These are phyloP conservation scores for Lamprologus lemairii DNA, from an alignment of 2,113 vertebrate species.

Conservation along the genomic window DNA sequence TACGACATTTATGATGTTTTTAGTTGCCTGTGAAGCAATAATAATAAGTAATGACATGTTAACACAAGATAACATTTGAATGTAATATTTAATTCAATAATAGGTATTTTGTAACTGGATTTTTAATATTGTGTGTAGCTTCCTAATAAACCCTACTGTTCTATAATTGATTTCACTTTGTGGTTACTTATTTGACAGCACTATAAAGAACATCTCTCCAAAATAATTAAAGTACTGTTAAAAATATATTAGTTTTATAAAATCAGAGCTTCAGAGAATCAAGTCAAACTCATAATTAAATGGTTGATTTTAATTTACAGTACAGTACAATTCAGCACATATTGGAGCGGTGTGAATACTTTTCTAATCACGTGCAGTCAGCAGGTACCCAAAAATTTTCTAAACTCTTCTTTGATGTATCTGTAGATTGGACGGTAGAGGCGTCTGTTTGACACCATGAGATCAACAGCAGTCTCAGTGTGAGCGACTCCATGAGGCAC, in stretches of 20 bases:
- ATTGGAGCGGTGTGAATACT: neutral
- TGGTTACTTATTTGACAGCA: neutral
- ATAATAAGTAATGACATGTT: neutral
- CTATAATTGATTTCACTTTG: neutral
- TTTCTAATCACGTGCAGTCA: neutral
- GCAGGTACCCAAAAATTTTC: neutral
- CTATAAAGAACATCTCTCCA: fast-evolving
- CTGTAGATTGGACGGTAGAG: conserved; percentile 62
- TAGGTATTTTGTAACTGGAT: neutral
- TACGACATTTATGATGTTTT: neutral
- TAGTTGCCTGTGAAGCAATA: neutral
- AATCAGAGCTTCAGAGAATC: neutral
- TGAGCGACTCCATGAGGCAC: conserved; percentile 62
- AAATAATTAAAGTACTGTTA: neutral
- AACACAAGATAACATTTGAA: neutral
- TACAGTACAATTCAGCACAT: neutral
- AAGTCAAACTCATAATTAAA: neutral
- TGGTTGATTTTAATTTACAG: neutral
- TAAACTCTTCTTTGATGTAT: conserved; percentile 64
- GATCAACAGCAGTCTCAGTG: conserved; percentile 61
- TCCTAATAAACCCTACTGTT: neutral
- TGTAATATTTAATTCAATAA: neutral
- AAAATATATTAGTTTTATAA: neutral
- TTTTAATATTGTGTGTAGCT: neutral
- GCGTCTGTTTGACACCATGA: conserved; percentile 63